Evolutionary conservation across 2,888 invertebrate species (phyloP), one percentile per base, ranked within the genome.

Genomic region (Caradrina clavipalpis): DNA sequence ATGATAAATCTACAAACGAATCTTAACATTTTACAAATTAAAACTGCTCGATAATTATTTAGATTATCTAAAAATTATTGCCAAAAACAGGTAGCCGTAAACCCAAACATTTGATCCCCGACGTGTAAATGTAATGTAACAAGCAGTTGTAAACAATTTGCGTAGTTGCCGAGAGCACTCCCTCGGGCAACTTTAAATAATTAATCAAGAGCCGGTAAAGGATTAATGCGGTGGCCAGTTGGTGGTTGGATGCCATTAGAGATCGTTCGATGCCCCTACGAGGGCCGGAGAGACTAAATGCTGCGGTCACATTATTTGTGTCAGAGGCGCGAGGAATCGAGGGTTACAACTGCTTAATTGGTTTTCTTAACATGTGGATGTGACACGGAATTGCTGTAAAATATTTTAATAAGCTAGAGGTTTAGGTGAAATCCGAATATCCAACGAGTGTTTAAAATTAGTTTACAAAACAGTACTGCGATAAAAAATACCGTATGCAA

Each of bases 171-270:
- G 81, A 82, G 78, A 67, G 77, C 84, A 84, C 78, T 88, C 91
- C 91, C 88, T 86, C 83, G 89, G 90, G 91, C 87, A 93, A 95
- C 89, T 95, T 95, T 93, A 94, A 95, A 95, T 94, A 95, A 95
- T 95, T 95, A 95, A 95, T 95, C 95, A 94, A 94, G 92, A 91
- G 93, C 90, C 91, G 89, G 93, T 92, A 94, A 95, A 94, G 95
- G 95, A 95, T 95, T 95, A 95, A 94, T 94, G 95, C 90, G 92
- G 94, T 92, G 95, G 95, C 92, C 95, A 94, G 95, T 94, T 93
- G 94, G 95, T 91, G 95, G 95, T 94, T 88, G 92, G 90, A 93
- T 93, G 91, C 94, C 94, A 95, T 95, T 95, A 95, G 93, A 93
- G 93, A 91, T 89, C 92, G 92, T 91, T 93, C 94, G 92, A 94